phyloP scores from a whole-genome alignment of 1,140 invertebrate species.

The Psilanteris sp. region DNA sequence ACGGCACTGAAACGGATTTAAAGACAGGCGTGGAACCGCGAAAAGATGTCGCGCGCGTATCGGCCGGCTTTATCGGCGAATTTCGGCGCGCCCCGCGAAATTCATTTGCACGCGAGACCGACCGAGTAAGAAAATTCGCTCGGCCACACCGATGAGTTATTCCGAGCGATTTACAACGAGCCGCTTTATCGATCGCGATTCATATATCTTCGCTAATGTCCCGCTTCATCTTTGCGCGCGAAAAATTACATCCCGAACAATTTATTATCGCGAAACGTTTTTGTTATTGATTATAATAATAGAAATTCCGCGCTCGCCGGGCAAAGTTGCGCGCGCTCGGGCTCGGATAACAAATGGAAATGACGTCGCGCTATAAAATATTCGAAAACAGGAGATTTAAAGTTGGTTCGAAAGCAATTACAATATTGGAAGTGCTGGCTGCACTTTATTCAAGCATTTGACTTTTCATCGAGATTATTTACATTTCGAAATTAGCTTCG shows the following conservation, averaged over 20 bases:
- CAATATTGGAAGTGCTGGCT: slow-evolving; percentile 8
- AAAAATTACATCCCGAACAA: slow-evolving; percentile 22
- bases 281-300: slow-evolving; percentile 22
- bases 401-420: slow-evolving; percentile 18
- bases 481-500: slow-evolving; percentile 31
- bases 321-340: no score
- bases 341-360: no score
- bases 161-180: slow-evolving; percentile 23
- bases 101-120: slow-evolving; percentile 5
- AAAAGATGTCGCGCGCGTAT: background rate
- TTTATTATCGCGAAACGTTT: slow-evolving; percentile 5
- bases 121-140: no score
- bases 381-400: slow-evolving; percentile 10
- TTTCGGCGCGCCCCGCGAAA: slow-evolving; percentile 1
- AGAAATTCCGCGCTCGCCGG: no score
- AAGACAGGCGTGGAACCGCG: slow-evolving; percentile 14
- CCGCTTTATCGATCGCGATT: slow-evolving; percentile 24
- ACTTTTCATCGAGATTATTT: slow-evolving; percentile 41
- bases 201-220: slow-evolving; percentile 26
- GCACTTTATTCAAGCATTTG: slow-evolving; percentile 19
- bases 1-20: slow-evolving; percentile 21
- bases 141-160: slow-evolving; percentile 6
- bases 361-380: slow-evolving; percentile 17
- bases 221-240: slow-evolving; percentile 3
- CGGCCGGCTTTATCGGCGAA: background rate